Evolutionary conservation across 2,113 vertebrate species (phyloP), one percentile per base, ranked within the genome.

Genomic region (Cryptotis parvus): DNA sequence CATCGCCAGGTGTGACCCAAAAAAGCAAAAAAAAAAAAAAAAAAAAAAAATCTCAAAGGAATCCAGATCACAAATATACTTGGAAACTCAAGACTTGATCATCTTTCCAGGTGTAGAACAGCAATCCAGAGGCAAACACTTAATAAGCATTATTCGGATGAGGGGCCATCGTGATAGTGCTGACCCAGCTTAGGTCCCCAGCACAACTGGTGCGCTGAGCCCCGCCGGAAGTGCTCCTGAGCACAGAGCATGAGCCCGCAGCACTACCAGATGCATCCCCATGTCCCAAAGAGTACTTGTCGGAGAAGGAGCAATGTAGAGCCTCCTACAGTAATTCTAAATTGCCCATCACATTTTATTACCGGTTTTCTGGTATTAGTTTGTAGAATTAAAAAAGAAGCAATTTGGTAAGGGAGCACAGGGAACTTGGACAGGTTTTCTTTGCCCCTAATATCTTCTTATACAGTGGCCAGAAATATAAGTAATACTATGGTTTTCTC

Each of bases 301-400:
- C n/a, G n/a, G n/a, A n/a, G n/a, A n/a, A n/a, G n/a, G n/a, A n/a
- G n/a, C n/a, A n/a, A n/a, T n/a, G n/a, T n/a, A n/a, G n/a, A 29
- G 39, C 52, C 85, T 86, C 91, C 81, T 81, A 81, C 14, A 80
- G 37, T 68, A 76, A 77, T 88, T 94, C 90, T 72, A 90, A 91
- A 69, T 22, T 86, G 75, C 66, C 69, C n/a, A n/a, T n/a, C n/a
- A 74, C 24, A 92, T 74, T 49, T 87, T 92, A 93, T 76, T 61
- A 89, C 65, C 87, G 29, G 52, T 83, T 93, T 90, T 20, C 31
- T 49, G 58, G n/a, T 70, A 85, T 66, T 74, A 58, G 58, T 37
- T 83, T 83, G 10, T 86, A 84, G 35, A 84, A 20, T 93, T 94
- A 85, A 94, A 88, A 92, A 37, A n/a, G 11, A 91, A 72, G 1